A percentile compares a stretch with the other conserved stretches of the same genome.
Evolutionary conservation across 1,140 invertebrate genomes (phyloP).

Genomic region (Anastrepha obliqua): DNA sequence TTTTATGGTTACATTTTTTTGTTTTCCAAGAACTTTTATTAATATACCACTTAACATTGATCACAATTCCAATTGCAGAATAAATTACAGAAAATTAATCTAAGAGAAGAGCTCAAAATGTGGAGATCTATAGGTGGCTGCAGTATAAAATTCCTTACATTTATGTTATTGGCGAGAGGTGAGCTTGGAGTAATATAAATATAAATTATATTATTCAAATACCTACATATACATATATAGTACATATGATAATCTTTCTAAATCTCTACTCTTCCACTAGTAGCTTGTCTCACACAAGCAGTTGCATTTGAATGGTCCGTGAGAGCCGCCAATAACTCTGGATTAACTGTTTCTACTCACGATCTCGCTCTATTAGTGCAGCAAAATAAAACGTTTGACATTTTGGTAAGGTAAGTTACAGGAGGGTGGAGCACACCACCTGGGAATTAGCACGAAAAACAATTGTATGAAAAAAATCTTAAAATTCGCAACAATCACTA

Average conservation of each 20-base stretch:
- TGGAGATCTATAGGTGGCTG: background rate
- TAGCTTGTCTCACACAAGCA: constrained; percentile 20
- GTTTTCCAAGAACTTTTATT: no score
- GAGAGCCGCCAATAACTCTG: background rate
- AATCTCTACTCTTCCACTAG: background rate
- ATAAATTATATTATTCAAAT: background rate
- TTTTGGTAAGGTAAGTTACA: constrained; percentile 51
- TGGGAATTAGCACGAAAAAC: background rate
- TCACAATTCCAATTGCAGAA: no score
- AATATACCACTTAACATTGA: no score
- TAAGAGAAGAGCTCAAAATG: background rate
- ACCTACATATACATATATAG: no score
- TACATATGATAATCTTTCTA: no score
- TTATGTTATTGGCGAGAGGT: background rate
- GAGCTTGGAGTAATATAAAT: background rate
- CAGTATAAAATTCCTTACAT: background rate
- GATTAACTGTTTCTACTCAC: constrained; percentile 54
- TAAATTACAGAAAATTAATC: background rate
- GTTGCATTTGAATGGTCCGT: background rate
- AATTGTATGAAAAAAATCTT: background rate
- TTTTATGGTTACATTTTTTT: no score
- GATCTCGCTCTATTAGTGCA: constrained; percentile 54
- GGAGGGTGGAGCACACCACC: background rate
- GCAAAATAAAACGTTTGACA: constrained; percentile 48
- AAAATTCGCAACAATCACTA: background rate